Base-by-base conservation (phyloP, 2,113 vertebrate genomes). In the Hippocampus mohnikei region DNA sequence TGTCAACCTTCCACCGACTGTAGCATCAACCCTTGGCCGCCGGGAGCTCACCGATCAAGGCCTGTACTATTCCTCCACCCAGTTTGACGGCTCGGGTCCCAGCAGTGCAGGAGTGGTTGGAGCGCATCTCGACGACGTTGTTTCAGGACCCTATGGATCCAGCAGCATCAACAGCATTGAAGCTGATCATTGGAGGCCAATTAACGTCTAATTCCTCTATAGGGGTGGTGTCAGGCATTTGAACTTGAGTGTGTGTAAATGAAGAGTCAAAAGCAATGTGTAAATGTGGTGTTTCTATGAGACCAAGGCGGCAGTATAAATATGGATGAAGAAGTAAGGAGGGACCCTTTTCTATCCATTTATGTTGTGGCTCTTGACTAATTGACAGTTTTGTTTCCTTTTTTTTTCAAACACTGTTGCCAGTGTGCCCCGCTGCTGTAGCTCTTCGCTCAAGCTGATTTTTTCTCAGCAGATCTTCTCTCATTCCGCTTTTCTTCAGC, bases 121-220 rank as follows among this genome's bases (percentile, higher is more conserved):
- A 37, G 94, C 95, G 8, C 94, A 96, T 84, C 86, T 98, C 79
- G 97, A 98, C 0, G 96, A 98, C 0, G 89, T 98, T 3, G 96
- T 93, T 8, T 98, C 96, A 0, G 95, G 96, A 85, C 95, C 95
- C 0, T 96, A 92, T 67, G 93, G 96, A 0, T 87, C 93, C 0
- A 94, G 93, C 89, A 97, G 95, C 87, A 91, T 96, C 82, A 95
- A 95, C 91, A 97, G 95, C 81, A 82, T 93, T 0, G 96, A 98
- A 91, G 97, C 94, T 2, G 95, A 97, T 78, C 95, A 94, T 82
- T 98, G 96, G 97, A 97, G 94, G 88, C 91, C 93, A 23, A 88
- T 98, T 85, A 96, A 95, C 0, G 89, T 89, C 72, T 98, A 80
- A 94, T 59, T 64, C 11, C 9, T 23, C 16, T 3, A 5, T 21